Conservation (phyloP, 2,113 vertebrate species). For the Calyptommatus sinebrachiatus region DNA sequence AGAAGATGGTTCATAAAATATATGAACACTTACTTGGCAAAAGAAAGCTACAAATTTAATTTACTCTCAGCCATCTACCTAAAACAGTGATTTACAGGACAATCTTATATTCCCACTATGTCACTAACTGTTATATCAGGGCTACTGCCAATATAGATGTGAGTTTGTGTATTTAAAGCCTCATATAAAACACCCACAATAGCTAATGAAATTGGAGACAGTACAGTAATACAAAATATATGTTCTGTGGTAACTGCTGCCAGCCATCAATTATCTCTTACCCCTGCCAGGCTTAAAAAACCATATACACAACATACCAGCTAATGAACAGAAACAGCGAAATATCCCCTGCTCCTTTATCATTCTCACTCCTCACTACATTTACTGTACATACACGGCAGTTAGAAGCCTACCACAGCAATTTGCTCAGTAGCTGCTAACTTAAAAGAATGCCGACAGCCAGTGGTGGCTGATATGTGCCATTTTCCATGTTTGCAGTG, state of each 20-base stretch:
- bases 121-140: neutral
- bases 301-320: too few species aligned
- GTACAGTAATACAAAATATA: neutral
- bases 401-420: neutral
- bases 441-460: neutral
- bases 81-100: neutral
- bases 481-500: too few species aligned
- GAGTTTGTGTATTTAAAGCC: neutral
- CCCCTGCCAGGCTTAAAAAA: neutral
- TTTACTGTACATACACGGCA: neutral
- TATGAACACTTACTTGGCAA: conserved; percentile 25
- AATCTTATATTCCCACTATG: neutral
- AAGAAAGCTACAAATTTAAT: conserved; percentile 37
- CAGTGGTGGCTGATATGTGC: too few species aligned
- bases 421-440: neutral
- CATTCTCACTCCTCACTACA: too few species aligned
- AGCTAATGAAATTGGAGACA: neutral
- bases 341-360: neutral
- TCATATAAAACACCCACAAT: neutral
- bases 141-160: too few species aligned
- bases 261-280: neutral
- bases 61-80: conserved; percentile 20
- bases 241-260: neutral
- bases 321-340: neutral
- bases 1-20: conserved; percentile 20